phyloP scores from a whole-genome alignment of 2,113 vertebrate genomes.

The Donacobius atricapilla region DNA sequence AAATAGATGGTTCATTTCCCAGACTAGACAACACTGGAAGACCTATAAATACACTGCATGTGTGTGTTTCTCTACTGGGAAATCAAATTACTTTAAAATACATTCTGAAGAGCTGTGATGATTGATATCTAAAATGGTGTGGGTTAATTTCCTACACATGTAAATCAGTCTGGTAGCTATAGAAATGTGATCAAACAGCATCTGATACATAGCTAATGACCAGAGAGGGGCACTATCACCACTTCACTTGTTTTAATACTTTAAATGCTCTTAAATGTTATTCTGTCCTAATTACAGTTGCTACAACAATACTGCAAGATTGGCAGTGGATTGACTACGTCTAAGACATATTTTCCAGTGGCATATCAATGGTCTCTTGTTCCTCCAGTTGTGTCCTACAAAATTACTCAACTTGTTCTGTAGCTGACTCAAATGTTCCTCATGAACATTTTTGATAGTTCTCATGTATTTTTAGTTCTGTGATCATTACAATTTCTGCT shows the following conservation, averaged over 20 bases:
- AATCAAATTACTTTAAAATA: background rate
- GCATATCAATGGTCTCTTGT: constrained; percentile 32
- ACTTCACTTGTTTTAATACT: background rate
- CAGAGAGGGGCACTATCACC: background rate
- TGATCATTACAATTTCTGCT: background rate
- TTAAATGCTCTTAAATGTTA: background rate
- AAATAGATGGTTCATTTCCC: constrained; percentile 7
- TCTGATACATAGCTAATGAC: background rate
- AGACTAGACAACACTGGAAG: background rate
- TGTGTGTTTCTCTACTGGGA: background rate
- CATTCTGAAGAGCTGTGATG: background rate
- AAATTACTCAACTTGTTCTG: constrained; percentile 38
- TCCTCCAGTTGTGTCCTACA: background rate
- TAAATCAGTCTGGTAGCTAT: background rate
- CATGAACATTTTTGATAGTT: constrained; percentile 5
- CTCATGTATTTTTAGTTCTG: constrained; percentile 43
- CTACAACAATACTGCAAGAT: background rate
- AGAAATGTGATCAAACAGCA: background rate
- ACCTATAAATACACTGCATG: constrained; percentile 13
- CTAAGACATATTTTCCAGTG: constrained; percentile 35
- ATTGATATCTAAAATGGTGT: background rate
- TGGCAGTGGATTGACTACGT: background rate
- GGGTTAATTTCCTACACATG: background rate
- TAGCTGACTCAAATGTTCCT: constrained; percentile 40
- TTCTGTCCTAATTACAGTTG: constrained; percentile 19